Conservation (phyloP, 2,888 invertebrate genomes). For the Mycogona germanica region DNA sequence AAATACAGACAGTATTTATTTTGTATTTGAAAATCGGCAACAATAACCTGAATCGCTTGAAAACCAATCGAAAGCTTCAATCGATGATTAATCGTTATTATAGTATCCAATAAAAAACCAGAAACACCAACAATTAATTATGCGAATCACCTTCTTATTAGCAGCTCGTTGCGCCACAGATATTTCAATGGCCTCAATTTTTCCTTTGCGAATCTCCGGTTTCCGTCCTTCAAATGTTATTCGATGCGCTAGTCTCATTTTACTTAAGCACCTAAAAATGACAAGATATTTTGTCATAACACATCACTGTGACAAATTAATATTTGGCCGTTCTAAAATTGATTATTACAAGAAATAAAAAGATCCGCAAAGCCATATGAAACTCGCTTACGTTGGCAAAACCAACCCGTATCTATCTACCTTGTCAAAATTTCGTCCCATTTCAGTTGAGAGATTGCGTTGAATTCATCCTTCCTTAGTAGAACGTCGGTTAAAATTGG, state of each 20-base stretch:
- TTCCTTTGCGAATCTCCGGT: slow-evolving; percentile 46
- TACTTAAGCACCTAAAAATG: slow-evolving; percentile 40
- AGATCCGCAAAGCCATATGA: not conserved
- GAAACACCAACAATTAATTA: slow-evolving; percentile 4
- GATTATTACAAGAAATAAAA: not conserved
- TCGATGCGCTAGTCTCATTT: slow-evolving; percentile 60
- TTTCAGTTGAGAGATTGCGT: slow-evolving; percentile 35
- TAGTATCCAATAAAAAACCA: slow-evolving; percentile 9
- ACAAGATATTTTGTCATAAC: not conserved
- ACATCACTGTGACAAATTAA: not conserved
- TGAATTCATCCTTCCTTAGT: slow-evolving; percentile 33
- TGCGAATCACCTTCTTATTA: slow-evolving; percentile 61
- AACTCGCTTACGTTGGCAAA: not conserved
- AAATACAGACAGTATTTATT: too few relatives aligned
- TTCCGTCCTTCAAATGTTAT: slow-evolving; percentile 41
- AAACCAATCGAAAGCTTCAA: not conserved
- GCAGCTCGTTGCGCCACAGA: slow-evolving; percentile 62
- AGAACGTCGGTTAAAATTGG: slow-evolving; percentile 39
- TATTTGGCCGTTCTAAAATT: not conserved
- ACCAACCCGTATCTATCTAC: slow-evolving; percentile 24
- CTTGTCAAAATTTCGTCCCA: slow-evolving; percentile 59
- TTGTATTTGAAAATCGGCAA: not conserved
- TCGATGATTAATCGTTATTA: too few relatives aligned
- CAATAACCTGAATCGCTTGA: not conserved
- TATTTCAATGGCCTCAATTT: slow-evolving; percentile 64